A percentile compares a stretch with the other conserved stretches of the same genome.
Conservation (phyloP, 2,797 vertebrate genomes). For the Lepus oiostolus region DNA sequence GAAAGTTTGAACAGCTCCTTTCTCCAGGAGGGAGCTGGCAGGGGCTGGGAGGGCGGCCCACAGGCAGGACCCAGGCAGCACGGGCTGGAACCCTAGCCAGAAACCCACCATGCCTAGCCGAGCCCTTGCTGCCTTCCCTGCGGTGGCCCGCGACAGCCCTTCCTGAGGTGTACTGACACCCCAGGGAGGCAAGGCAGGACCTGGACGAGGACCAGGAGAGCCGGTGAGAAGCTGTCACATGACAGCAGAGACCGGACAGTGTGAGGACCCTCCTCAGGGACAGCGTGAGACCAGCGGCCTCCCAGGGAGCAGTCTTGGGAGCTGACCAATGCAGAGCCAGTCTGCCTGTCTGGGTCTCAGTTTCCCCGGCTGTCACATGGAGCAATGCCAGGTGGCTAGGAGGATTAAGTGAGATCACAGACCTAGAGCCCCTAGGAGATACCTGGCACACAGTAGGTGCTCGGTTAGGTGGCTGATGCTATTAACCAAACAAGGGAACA, state of each 20-base stretch:
- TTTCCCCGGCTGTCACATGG: not conserved
- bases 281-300: not conserved
- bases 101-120: not conserved
- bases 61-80: not conserved
- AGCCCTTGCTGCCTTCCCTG: not conserved
- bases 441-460: not conserved
- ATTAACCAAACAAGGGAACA: not conserved
- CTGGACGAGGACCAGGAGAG: not conserved
- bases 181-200: not conserved
- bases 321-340: not conserved
- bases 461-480: not conserved
- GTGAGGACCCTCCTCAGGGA: not conserved
- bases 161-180: not conserved
- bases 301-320: not conserved
- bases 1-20: constrained; percentile 61
- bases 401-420: not conserved
- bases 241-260: not conserved
- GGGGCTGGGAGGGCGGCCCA: not conserved
- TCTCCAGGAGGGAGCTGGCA: not conserved
- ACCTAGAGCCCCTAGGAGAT: not conserved
- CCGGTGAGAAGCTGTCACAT: not conserved
- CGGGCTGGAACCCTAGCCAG: not conserved
- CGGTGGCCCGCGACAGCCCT: not conserved
- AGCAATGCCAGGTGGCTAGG: not conserved
- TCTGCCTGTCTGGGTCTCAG: not conserved